These are phyloP conservation scores for Poeciliopsis gracilis DNA, from an alignment of 2,797 vertebrate species.

Conservation along the genomic window DNA sequence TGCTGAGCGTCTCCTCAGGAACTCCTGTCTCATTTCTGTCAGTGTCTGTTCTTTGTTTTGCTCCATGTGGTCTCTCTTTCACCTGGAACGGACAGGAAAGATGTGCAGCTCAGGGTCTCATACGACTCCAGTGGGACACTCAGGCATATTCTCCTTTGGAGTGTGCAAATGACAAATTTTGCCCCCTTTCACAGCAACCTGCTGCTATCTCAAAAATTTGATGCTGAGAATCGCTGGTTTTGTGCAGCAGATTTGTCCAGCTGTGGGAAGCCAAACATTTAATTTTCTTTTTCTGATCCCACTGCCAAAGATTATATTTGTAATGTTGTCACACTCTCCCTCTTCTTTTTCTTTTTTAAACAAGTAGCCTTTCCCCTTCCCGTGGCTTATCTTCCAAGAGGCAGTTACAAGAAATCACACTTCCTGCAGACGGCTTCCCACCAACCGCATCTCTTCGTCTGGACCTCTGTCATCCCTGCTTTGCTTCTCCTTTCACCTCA, in stretches of 20 bases:
- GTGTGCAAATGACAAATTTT: slow-evolving; percentile 66
- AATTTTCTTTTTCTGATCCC: slow-evolving; percentile 36
- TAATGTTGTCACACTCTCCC: slow-evolving; percentile 24
- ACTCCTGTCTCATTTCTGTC: slow-evolving; percentile 64
- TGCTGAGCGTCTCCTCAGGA: slow-evolving; percentile 27
- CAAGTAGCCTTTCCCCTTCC: slow-evolving; percentile 56
- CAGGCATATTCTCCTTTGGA: slow-evolving; percentile 61
- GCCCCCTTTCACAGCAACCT: slow-evolving; percentile 34
- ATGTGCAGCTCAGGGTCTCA: slow-evolving; percentile 53
- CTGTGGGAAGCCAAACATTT: slow-evolving; percentile 52
- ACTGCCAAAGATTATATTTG: slow-evolving; percentile 51
- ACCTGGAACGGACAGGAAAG: slow-evolving; percentile 54
- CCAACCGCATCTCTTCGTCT: slow-evolving; percentile 57
- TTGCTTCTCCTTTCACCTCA: slow-evolving; percentile 45
- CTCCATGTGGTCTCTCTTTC: slow-evolving; percentile 50
- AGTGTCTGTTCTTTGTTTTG: slow-evolving; percentile 53
- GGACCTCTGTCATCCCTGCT: slow-evolving; percentile 48
- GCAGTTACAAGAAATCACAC: slow-evolving; percentile 65
- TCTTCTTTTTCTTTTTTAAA: slow-evolving; percentile 32
- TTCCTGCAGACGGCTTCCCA: slow-evolving; percentile 47
- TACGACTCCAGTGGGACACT: slow-evolving; percentile 38
- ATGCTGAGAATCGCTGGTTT: slow-evolving; percentile 69
- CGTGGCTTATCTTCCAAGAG: slow-evolving; percentile 69
- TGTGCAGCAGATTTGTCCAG: slow-evolving; percentile 27
- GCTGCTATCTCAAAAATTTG: slow-evolving; percentile 49